A percentile compares a stretch with the other conserved stretches of the same genome.
These are phyloP conservation scores for Protonibea diacanthus DNA, from an alignment of 2,797 vertebrate genomes.

Conservation along the genomic window DNA sequence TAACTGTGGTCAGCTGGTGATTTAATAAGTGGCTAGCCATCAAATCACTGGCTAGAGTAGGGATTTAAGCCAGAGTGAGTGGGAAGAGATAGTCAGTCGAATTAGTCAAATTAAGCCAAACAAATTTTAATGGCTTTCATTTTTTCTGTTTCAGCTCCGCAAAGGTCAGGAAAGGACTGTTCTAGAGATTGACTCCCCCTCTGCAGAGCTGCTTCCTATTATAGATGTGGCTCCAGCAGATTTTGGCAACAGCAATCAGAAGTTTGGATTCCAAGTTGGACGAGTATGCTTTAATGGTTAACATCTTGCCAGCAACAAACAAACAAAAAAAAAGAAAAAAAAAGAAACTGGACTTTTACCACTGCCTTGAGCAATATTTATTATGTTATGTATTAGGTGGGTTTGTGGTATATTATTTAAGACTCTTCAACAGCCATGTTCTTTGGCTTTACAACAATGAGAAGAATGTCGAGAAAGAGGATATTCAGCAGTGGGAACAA, in stretches of 20 bases:
- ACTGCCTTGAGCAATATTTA: constrained; percentile 81
- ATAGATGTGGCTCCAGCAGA: constrained; percentile 88
- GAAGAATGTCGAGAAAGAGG: constrained; percentile 58
- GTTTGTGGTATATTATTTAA: constrained; percentile 76
- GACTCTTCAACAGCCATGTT: constrained; percentile 71
- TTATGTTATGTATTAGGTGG: constrained; percentile 77
- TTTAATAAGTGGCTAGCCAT: constrained; percentile 29
- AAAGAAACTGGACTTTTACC: constrained; percentile 68
- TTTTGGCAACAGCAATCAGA: constrained; percentile 91
- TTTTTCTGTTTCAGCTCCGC: constrained; percentile 81
- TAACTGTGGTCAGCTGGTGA: constrained; percentile 34
- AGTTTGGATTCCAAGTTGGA: constrained; percentile 95
- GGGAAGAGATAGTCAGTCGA: constrained; percentile 6
- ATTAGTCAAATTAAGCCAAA: constrained; percentile 29
- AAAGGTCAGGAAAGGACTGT: constrained; percentile 89
- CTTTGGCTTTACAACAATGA: constrained; percentile 57
- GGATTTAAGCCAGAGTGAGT: constrained; percentile 22
- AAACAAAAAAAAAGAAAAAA: constrained; percentile 43
- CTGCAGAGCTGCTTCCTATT: constrained; percentile 89
- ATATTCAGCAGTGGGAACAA: constrained; percentile 64
- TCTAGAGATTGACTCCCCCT: constrained; percentile 87
- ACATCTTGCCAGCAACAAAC: constrained; percentile 50
- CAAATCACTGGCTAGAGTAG: constrained; percentile 31
- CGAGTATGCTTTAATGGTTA: constrained; percentile 93
- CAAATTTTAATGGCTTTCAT: constrained; percentile 50